Conservation (phyloP, 2,797 vertebrate genomes). For the Cichlasoma orientale region DNA sequence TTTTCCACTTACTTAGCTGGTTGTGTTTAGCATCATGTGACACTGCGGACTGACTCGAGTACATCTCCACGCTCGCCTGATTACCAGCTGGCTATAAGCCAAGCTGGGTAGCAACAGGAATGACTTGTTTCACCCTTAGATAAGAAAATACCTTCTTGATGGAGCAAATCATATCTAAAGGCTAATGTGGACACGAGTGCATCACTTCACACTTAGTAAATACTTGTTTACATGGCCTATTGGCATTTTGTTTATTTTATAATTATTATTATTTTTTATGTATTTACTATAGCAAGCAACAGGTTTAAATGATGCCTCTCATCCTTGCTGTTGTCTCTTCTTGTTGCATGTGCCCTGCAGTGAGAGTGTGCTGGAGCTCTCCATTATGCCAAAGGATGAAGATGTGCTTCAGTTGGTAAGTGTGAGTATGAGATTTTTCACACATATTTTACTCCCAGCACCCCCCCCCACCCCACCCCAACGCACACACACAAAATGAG, state of each 20-base stretch:
- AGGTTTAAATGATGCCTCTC: neutral
- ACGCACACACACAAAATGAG: neutral
- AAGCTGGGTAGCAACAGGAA: neutral
- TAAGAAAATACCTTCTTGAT: neutral
- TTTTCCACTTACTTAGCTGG: too few species aligned
- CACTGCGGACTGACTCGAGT: neutral
- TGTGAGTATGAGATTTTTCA: conserved; percentile 60
- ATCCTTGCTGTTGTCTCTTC: neutral
- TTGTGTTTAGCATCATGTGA: too few species aligned
- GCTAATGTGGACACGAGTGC: neutral
- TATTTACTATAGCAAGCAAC: accelerated
- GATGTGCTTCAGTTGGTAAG: conserved; percentile 98
- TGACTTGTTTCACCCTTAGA: neutral
- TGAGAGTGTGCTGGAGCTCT: conserved; percentile 92
- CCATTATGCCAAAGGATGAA: conserved; percentile 98
- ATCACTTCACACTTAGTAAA: neutral
- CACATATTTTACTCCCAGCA: conserved; percentile 7
- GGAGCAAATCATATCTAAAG: neutral
- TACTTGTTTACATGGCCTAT: neutral
- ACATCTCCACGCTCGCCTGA: neutral
- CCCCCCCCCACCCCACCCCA: neutral
- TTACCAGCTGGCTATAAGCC: neutral
- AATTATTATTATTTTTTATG: too few species aligned
- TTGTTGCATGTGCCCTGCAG: conserved; percentile 65
- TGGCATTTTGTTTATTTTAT: too few species aligned